These are phyloP conservation scores for Osmerus eperlanus DNA, from an alignment of 2,113 vertebrate genomes.

Conservation along the genomic window DNA sequence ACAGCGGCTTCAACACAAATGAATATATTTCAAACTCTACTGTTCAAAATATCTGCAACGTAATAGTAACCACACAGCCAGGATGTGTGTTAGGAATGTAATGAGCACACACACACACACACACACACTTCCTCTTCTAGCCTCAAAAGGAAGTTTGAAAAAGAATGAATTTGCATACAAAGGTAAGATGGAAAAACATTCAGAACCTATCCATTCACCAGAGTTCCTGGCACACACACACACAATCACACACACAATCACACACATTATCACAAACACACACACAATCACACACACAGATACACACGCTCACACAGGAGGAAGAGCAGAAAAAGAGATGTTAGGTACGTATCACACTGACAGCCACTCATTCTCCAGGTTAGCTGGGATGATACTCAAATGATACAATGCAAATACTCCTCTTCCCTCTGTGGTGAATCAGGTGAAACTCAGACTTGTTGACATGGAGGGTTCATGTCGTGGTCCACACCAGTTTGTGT, in stretches of 20 bases:
- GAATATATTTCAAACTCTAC: background rate
- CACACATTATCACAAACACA: background rate
- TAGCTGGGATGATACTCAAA: background rate
- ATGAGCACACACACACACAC: background rate
- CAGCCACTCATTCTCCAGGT: background rate
- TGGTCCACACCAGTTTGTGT: background rate
- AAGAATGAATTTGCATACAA: background rate
- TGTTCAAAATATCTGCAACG: background rate
- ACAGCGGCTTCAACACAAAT: background rate
- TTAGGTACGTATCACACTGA: background rate
- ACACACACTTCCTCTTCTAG: background rate
- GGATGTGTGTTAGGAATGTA: background rate
- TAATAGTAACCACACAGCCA: background rate
- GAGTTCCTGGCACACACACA: background rate
- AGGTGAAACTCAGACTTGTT: background rate
- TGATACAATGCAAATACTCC: background rate
- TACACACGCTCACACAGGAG: background rate
- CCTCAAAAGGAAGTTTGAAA: background rate
- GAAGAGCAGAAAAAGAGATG: background rate
- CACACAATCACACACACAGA: background rate
- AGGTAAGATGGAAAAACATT: constrained; percentile 3
- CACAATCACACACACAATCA: background rate
- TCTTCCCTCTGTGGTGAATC: background rate
- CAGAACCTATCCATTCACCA: background rate
- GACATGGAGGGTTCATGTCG: background rate